phyloP scores from a whole-genome alignment of 2,888 invertebrate species.

The Eueremaeus valkanovi region DNA sequence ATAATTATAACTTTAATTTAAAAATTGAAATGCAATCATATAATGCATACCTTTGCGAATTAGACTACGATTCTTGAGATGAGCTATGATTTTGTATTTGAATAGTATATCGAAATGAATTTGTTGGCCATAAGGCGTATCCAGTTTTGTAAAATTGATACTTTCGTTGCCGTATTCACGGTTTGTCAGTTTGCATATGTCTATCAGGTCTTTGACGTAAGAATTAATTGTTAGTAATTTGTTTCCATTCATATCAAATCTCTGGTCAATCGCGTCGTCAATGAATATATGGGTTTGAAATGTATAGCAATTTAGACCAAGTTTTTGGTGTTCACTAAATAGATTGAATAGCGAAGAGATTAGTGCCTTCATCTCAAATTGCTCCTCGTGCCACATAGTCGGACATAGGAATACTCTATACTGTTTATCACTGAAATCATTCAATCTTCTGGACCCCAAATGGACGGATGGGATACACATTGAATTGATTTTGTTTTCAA shows the following conservation, averaged over 20 bases:
- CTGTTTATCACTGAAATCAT: not conserved
- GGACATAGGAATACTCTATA: constrained; percentile 7
- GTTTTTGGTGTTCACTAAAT: not conserved
- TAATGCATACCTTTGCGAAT: constrained; percentile 16
- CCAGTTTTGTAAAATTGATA: not conserved
- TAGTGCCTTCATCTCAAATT: constrained; percentile 20
- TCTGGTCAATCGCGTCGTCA: constrained; percentile 22
- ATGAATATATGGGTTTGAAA: constrained; percentile 21
- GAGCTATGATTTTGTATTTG: not conserved
- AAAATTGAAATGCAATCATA: not conserved
- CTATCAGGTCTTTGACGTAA: constrained; percentile 2
- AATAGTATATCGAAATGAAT: not conserved
- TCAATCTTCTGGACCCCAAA: not conserved
- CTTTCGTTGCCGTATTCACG: not conserved
- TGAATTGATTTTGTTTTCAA: not conserved
- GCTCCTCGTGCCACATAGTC: constrained; percentile 25
- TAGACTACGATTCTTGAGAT: constrained; percentile 16
- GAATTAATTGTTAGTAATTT: not conserved
- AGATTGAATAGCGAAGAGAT: not conserved
- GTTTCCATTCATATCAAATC: constrained; percentile 3
- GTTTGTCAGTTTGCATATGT: not conserved
- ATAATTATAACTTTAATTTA: too few species aligned
- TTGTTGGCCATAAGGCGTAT: constrained; percentile 30
- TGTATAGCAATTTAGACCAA: not conserved
- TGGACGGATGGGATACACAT: not conserved